Evolutionary conservation across 2,113 vertebrate genomes (phyloP).

Genomic region (Tachycineta bicolor): DNA sequence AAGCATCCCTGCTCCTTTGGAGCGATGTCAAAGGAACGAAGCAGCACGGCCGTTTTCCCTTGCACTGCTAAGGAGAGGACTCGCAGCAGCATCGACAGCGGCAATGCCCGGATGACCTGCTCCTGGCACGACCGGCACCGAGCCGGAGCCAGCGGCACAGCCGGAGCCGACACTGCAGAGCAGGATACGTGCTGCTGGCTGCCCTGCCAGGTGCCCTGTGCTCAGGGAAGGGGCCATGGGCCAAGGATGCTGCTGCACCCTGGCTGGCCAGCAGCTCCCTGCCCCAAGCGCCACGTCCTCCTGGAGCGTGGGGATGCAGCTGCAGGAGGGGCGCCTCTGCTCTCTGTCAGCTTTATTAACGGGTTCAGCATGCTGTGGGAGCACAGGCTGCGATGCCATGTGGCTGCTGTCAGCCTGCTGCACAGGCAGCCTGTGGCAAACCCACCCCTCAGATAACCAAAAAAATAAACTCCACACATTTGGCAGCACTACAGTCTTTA

Average conservation of each 20-base stretch:
- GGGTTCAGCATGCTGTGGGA: rapidly evolving
- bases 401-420: not conserved
- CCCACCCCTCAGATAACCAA: rapidly evolving
- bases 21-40: rapidly evolving
- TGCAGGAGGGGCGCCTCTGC: rapidly evolving
- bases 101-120: not conserved
- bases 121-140: rapidly evolving
- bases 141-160: rapidly evolving
- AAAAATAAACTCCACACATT: not conserved
- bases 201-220: not conserved
- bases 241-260: not conserved
- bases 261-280: not conserved
- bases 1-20: not conserved
- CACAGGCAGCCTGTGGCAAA: rapidly evolving
- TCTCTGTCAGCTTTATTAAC: not conserved
- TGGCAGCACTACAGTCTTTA: not conserved
- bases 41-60: not conserved
- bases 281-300: rapidly evolving
- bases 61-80: not conserved
- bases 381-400: rapidly evolving
- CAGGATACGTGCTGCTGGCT: rapidly evolving
- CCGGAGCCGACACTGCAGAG: rapidly evolving
- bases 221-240: not conserved
- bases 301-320: rapidly evolving
- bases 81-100: not conserved